Conservation (phyloP, 2,113 vertebrate species). For the Corvus moneduloides region DNA sequence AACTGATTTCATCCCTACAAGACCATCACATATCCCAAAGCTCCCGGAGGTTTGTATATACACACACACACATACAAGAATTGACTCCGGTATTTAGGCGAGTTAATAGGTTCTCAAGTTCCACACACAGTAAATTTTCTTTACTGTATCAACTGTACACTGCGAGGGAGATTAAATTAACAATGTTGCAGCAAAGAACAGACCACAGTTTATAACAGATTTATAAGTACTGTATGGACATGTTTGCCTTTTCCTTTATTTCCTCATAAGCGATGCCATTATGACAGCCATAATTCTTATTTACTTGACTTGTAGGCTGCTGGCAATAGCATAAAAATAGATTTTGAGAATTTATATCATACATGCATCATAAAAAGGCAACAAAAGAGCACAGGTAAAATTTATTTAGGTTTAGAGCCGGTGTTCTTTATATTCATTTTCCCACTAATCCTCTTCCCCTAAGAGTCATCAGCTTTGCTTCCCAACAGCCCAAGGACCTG, state of each 20-base stretch:
- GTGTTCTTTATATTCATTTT: slow-evolving; percentile 53
- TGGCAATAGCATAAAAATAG: slow-evolving; percentile 76
- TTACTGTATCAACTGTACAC: slow-evolving; percentile 26
- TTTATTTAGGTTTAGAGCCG: slow-evolving; percentile 40
- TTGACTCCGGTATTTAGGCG: not conserved
- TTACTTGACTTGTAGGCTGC: slow-evolving; percentile 72
- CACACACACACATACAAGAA: not conserved
- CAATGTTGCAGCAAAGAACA: slow-evolving; percentile 7
- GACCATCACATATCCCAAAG: not conserved
- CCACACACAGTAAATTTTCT: not conserved
- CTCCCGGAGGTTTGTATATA: not conserved
- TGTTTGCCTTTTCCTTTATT: slow-evolving; percentile 71
- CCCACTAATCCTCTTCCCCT: not conserved
- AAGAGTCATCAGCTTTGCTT: not conserved
- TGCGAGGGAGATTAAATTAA: slow-evolving; percentile 34
- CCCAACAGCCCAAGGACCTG: not conserved
- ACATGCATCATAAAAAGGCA: slow-evolving; percentile 66
- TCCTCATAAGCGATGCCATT: slow-evolving; percentile 74
- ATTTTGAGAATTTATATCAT: slow-evolving; percentile 80
- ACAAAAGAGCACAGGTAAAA: slow-evolving; percentile 66
- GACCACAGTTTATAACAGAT: slow-evolving; percentile 64
- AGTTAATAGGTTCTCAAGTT: not conserved
- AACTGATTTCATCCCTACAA: not conserved
- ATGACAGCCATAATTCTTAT: slow-evolving; percentile 74
- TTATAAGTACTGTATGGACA: slow-evolving; percentile 67